Percentiles rank a stretch among this genome's conserved stretches.
Evolutionary conservation across 2,113 vertebrate genomes (phyloP).

Genomic region (Lamprotornis superbus): DNA sequence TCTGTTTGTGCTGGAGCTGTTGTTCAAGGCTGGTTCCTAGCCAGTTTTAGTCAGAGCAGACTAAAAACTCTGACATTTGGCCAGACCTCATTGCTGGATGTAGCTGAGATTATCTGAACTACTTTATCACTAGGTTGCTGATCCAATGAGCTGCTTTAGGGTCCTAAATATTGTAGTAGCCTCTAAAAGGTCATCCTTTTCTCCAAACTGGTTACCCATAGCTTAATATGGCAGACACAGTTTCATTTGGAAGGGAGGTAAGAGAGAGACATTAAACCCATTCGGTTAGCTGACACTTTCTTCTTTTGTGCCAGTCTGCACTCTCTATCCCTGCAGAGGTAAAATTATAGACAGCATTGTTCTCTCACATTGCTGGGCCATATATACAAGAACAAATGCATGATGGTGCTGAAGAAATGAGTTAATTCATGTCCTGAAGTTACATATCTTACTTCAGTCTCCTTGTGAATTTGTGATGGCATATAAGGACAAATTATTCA

Average conservation of each 20-base stretch:
- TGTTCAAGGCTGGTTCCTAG: not conserved
- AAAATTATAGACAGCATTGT: not conserved
- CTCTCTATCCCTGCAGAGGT: not conserved
- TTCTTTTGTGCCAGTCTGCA: not conserved
- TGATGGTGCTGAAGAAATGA: not conserved
- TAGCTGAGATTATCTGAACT: conserved; percentile 31
- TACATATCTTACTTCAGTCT: not conserved
- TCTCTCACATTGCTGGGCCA: not conserved
- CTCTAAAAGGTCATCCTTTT: not conserved
- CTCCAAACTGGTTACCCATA: not conserved
- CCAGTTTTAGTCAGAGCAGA: not conserved
- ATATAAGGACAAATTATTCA: not conserved
- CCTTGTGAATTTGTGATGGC: not conserved
- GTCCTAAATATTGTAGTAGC: not conserved
- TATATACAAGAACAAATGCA: not conserved
- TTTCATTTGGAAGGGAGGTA: not conserved
- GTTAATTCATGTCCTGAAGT: not conserved
- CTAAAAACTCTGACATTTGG: conserved; percentile 28
- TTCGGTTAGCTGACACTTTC: not conserved
- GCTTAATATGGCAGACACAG: not conserved
- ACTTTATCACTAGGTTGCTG: conserved; percentile 4
- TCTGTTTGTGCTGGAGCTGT: not conserved
- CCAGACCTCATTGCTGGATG: not conserved
- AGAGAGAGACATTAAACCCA: not conserved
- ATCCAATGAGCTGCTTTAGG: conserved; percentile 42